Conservation (phyloP, 1,140 invertebrate species). For the Brachionus rubens region DNA sequence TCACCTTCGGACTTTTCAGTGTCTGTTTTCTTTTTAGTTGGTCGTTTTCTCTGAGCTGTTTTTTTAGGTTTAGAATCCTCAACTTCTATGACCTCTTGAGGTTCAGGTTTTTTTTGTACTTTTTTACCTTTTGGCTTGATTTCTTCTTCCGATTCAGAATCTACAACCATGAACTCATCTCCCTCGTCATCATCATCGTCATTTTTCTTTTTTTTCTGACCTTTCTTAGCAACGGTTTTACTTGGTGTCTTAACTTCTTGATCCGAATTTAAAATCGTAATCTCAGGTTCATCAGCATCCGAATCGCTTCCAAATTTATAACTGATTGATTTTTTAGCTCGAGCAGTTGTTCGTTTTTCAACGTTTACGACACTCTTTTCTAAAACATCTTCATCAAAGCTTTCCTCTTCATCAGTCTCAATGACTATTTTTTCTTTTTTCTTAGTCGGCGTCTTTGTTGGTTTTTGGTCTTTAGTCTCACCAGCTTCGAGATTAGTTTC, state of each 20-base stretch:
- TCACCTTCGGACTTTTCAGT: background rate
- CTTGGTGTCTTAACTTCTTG: background rate
- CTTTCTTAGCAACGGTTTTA: background rate
- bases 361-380: background rate
- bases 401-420: slow-evolving; percentile 15
- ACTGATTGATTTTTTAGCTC: slow-evolving; percentile 25
- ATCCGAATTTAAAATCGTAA: background rate
- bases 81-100: too few species aligned
- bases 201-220: background rate
- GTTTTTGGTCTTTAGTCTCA: background rate
- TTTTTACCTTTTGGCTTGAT: background rate
- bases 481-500: background rate
- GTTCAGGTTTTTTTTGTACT: too few species aligned
- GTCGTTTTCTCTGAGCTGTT: background rate
- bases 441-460: background rate
- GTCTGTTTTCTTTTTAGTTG: background rate
- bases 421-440: slow-evolving; percentile 26
- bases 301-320: slow-evolving; percentile 22
- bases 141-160: background rate
- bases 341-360: background rate
- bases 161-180: background rate
- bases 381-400: slow-evolving; percentile 40
- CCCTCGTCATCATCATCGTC: background rate
- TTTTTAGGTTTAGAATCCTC: background rate
- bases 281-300: background rate